A percentile compares a stretch with the other conserved stretches of the same genome.
phyloP scores from a whole-genome alignment of 2,113 vertebrate species.

The Noctilio leporinus region DNA sequence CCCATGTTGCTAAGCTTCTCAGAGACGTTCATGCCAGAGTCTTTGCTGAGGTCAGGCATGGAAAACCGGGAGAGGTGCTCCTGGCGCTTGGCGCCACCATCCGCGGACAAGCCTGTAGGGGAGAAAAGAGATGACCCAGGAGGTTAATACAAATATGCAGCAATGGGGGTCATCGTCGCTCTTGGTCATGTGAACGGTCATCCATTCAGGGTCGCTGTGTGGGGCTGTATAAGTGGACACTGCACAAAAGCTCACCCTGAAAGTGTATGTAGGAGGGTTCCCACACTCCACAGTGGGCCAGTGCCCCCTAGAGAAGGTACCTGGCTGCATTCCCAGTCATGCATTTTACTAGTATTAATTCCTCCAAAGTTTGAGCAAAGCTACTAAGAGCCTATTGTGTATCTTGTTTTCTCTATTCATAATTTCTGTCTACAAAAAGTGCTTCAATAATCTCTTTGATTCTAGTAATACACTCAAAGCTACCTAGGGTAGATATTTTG shows the following conservation, averaged over 20 bases:
- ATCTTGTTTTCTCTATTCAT: background rate
- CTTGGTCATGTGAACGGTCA: background rate
- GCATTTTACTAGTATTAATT: background rate
- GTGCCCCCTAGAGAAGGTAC: background rate
- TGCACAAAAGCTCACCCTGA: background rate
- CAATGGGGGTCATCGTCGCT: background rate
- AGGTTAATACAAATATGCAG: background rate
- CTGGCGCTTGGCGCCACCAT: constrained; percentile 90
- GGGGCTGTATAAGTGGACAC: too few species aligned
- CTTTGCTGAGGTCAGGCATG: constrained; percentile 99
- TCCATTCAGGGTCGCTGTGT: background rate
- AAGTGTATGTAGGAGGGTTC: background rate
- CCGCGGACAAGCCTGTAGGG: constrained; percentile 87
- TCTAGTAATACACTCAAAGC: background rate
- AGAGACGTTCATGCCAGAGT: constrained; percentile 95
- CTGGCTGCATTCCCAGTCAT: background rate
- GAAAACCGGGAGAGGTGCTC: constrained; percentile 97
- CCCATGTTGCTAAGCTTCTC: constrained; percentile 95
- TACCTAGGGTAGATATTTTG: background rate
- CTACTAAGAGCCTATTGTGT: background rate
- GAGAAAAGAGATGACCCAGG: background rate
- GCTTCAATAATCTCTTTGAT: background rate
- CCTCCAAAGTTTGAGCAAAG: background rate
- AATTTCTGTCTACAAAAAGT: background rate
- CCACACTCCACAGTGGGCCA: too few species aligned